Percentiles rank a stretch among this genome's conserved stretches.
Evolutionary conservation across 2,888 invertebrate genomes (phyloP).

Genomic region (Seira sanloemensis): DNA sequence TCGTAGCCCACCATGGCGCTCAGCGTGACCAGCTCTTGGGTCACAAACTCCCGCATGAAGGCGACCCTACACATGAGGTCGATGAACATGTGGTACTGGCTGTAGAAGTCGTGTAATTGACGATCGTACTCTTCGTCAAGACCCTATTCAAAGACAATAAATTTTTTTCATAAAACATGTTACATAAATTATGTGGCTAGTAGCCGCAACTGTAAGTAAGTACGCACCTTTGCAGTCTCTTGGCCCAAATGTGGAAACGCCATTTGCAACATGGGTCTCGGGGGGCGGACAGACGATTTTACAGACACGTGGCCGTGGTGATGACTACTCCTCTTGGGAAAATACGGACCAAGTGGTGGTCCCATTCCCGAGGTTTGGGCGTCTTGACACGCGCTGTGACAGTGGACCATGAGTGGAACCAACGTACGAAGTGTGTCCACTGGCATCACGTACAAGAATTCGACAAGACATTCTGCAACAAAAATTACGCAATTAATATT

Average conservation of each 20-base stretch:
- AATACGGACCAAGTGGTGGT: constrained; percentile 83
- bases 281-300: constrained; percentile 83
- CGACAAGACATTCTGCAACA: constrained; percentile 84
- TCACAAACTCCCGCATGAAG: constrained; percentile 90
- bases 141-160: constrained; percentile 78
- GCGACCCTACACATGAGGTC: constrained; percentile 92
- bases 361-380: constrained; percentile 80
- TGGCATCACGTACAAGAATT: constrained; percentile 86
- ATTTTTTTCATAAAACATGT: too few species aligned
- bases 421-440: constrained; percentile 87
- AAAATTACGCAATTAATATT: too few species aligned
- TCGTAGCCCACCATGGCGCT: constrained; percentile 94
- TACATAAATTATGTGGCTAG: too few species aligned
- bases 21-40: constrained; percentile 88
- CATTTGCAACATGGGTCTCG: constrained; percentile 90
- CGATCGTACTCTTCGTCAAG: constrained; percentile 87
- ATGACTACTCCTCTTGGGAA: constrained; percentile 79
- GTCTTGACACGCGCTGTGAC: constrained; percentile 86
- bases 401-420: constrained; percentile 90
- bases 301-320: constrained; percentile 79
- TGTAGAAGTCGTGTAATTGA: constrained; percentile 85
- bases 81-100: constrained; percentile 92
- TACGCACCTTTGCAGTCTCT: constrained; percentile 82
- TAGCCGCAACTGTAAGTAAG: too few species aligned
- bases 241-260: constrained; percentile 86